Conservation (phyloP, 2,888 invertebrate species). For the Lycocerus yunnanus region DNA sequence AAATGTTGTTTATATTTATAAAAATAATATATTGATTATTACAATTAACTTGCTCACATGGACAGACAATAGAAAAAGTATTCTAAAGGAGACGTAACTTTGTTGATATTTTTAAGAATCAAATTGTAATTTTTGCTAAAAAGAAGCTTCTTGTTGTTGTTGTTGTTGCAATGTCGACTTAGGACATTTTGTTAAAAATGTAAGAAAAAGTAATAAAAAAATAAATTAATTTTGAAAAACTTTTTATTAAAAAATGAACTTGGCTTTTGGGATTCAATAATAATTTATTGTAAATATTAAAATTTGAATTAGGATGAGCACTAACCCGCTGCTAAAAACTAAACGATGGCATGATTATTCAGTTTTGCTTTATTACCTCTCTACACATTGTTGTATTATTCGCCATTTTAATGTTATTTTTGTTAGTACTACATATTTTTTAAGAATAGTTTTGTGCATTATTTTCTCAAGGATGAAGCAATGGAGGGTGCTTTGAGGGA, state of each 20-base stretch:
- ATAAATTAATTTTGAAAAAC: constrained; percentile 2
- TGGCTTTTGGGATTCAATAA: not conserved
- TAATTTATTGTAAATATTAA: not conserved
- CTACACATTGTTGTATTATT: not conserved
- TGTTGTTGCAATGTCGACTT: not conserved
- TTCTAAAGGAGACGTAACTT: not conserved
- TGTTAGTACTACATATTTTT: not conserved
- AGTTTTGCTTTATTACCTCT: not conserved
- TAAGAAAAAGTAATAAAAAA: constrained; percentile 13
- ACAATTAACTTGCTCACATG: not conserved
- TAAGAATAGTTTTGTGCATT: constrained; percentile 29
- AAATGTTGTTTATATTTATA: not conserved
- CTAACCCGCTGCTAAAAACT: not conserved
- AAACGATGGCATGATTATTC: not conserved
- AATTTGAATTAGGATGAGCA: not conserved
- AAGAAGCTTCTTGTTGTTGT: not conserved
- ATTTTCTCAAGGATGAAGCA: constrained; percentile 79
- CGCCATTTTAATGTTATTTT: not conserved
- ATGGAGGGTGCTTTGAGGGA: constrained; percentile 92
- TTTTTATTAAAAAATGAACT: not conserved
- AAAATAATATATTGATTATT: not conserved
- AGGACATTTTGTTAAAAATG: constrained; percentile 16
- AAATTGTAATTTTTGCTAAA: not conserved
- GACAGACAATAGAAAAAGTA: not conserved
- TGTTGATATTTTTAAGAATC: not conserved